Evolutionary conservation across 2,888 invertebrate genomes (phyloP), one percentile per base, ranked within the genome.

Genomic region (Amphiduros pacificus): DNA sequence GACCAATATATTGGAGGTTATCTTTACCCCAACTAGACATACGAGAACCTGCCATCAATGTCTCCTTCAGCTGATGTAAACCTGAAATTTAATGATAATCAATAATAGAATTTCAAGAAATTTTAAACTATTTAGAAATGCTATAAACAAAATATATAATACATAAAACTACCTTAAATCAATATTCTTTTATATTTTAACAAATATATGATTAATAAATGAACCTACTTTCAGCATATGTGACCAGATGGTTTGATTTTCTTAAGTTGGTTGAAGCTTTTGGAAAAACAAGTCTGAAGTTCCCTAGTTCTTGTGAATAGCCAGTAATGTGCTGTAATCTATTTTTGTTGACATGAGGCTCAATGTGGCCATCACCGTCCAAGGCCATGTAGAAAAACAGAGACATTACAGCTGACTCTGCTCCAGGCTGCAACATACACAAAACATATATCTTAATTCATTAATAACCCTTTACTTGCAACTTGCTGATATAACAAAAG

Each of bases 291-390:
- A 90, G 81, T 41, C 86, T 87, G 76, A 94, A 97, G 71, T 90
- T 87, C 28, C 91, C 92, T 6, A 95, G 84, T 2, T 90, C 88
- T 3, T 89, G 87, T 0, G 93, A 91, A 75, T 89, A 87, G 0
- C 96, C 96, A 63, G 86, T 3, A 5, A 59, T 49, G 14, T 11
- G n/a, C 17, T 17, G 9, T 3, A 53, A 9, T 29, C 26, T 17
- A 17, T 50, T 58, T 26, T 58, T 41, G 2, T 52, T 22, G 6
- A 59, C 27, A 1, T 59, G 41, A 3, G 59, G 48, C 27, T 59
- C 52, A 1, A 59, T 3, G 20, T 9, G 32, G 3, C 59, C 59
- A 14, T 9, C 2, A n/a, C 52, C 29, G 2, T 94, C 94, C 11
- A 93, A 83, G 0, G 79, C 77, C 52, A 77, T 71, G 69, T 82